phyloP scores from a whole-genome alignment of 2,888 invertebrate genomes.

The Caenorhabditis panamensis region DNA sequence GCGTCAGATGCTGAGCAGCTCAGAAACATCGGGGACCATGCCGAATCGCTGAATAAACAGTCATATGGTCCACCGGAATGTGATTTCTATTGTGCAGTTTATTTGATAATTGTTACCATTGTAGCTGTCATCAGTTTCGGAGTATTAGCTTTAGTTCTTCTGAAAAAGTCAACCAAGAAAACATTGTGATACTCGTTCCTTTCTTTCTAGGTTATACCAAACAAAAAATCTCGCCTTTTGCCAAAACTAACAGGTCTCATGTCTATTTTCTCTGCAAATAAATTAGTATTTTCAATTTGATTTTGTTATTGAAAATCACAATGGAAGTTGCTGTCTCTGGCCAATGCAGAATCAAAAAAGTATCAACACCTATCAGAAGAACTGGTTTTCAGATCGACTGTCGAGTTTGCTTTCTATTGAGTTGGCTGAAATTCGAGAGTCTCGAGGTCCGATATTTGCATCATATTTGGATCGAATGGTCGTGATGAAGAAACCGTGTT shows the following conservation, averaged over 20 bases:
- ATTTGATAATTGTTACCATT: conserved; percentile 23
- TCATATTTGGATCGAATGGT: conserved; percentile 53
- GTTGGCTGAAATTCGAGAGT: conserved; percentile 1
- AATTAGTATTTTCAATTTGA: background rate
- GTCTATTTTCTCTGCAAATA: conserved; percentile 26
- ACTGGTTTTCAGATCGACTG: background rate
- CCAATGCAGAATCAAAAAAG: background rate
- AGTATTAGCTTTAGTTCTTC: conserved; percentile 23
- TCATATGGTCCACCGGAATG: conserved; percentile 64
- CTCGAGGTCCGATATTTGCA: conserved; percentile 25
- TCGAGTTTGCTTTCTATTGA: background rate
- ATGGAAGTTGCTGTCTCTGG: background rate
- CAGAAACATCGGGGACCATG: conserved; percentile 16
- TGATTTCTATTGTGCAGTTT: conserved; percentile 55
- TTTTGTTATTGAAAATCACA: conserved; percentile 1
- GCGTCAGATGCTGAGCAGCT: conserved; percentile 39
- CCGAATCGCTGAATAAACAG: conserved; percentile 43
- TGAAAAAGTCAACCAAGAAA: conserved; percentile 49
- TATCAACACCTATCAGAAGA: conserved; percentile 2
- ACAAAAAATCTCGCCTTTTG: background rate
- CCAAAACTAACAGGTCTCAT: conserved; percentile 33
- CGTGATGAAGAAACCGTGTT: conserved; percentile 7
- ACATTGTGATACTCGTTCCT: conserved; percentile 15
- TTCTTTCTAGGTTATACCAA: background rate
- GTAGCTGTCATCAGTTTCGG: conserved; percentile 40